Evolutionary conservation across 2,888 invertebrate genomes (phyloP), one percentile per base, ranked within the genome.

Genomic region (Cheilosia pagana): DNA sequence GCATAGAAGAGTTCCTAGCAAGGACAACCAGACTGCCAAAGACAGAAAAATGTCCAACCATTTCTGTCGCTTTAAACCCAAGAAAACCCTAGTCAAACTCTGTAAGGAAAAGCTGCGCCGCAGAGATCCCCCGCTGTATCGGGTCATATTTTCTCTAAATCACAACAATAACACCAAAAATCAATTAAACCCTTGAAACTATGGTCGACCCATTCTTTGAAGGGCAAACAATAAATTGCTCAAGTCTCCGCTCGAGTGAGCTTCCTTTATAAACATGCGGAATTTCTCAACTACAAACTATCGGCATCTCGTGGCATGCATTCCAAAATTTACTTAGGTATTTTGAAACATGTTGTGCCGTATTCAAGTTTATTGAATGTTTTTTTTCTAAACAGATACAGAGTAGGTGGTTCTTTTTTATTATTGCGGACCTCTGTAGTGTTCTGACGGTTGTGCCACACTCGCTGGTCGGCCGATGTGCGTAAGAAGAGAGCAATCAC

Each of bases 401-500:
- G 8, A 45, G 45, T 45, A 45, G 19, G 45, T 45, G 45, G 19
- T 45, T 19, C 21, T 12, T 50, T 45, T 50, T 50, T 50, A 3
- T 50, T 12, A 2, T 23, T 50, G 3, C 23, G 50, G 12, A 10
- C 19, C 12, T 21, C 12, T 23, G 45, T 19, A 45, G 50, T 4
- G 21, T 50, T 21, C 21, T 50, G 50, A 21, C 50, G 50, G 19
- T 50, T 21, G 7, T 19, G 10, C 50, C 23, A 21, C 12, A 14
- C 21, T 10, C 16, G 23, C 21, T 1, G 7, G 10, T 10, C 39
- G 23, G 16, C 10, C n/a, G 25, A 55, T 70, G 21, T 70, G 45
- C 57, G 57, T 70, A 70, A 45, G 23, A 35, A 35, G 35, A 35
- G 35, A 12, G 53, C 31, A 19, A 72, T 62, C 62, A 72, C 53